Percentiles rank a stretch among this genome's conserved stretches.
Evolutionary conservation across 1,140 invertebrate species (phyloP).

Genomic region (Brachionus plicatilis): DNA sequence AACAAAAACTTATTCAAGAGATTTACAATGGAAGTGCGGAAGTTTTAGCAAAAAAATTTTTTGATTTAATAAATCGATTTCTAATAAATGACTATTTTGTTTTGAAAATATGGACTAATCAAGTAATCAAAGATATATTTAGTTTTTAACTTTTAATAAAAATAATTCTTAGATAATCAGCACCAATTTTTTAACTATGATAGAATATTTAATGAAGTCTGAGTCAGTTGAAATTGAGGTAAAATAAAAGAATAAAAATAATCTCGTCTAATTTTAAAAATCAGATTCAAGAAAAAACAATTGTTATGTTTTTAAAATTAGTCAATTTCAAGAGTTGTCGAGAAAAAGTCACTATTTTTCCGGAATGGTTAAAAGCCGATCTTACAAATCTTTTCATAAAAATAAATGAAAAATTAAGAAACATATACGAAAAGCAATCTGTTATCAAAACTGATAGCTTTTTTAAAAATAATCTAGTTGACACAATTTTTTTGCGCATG

Average conservation of each 20-base stretch:
- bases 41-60: not conserved
- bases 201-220: not conserved
- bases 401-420: not conserved
- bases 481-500: not conserved
- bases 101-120: not conserved
- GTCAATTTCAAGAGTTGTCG: not conserved
- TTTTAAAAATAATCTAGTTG: not conserved
- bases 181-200: not conserved
- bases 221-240: not conserved
- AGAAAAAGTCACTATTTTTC: not conserved
- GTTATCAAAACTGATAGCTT: not conserved
- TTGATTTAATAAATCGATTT: not conserved
- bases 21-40: not conserved
- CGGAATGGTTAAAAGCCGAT: not conserved
- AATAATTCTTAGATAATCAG: not conserved
- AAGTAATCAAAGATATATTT: not conserved
- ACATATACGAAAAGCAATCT: not conserved
- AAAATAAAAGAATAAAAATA: not conserved
- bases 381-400: not conserved
- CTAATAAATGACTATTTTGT: not conserved
- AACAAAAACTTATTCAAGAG: not conserved
- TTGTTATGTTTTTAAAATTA: not conserved
- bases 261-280: not conserved
- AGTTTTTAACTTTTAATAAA: not conserved
- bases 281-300: not conserved